Percentiles rank a stretch among this genome's conserved stretches.
These are phyloP conservation scores for Zosterops pallidus DNA, from an alignment of 2,113 vertebrate genomes.

Conservation along the genomic window DNA sequence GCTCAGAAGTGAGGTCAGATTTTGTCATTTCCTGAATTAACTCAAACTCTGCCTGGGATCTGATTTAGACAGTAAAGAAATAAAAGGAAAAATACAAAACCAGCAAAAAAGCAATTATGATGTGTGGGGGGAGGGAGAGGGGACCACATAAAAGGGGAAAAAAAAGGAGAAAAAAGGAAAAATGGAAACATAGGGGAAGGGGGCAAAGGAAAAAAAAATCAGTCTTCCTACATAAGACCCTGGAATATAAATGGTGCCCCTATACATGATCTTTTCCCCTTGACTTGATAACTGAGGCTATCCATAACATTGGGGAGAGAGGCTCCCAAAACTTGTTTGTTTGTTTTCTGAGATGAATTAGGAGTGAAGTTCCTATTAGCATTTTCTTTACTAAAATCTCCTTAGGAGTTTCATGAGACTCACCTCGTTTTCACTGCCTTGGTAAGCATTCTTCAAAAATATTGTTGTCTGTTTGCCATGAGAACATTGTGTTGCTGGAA, in stretches of 20 bases:
- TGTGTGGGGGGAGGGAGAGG: accelerated
- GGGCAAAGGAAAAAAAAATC: accelerated
- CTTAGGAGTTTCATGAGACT: background rate
- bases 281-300: background rate
- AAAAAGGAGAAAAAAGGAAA: background rate
- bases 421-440: background rate
- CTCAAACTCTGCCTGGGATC: background rate
- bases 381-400: background rate
- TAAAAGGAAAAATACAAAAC: background rate
- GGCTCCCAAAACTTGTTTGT: background rate
- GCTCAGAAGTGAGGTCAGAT: background rate
- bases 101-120: background rate
- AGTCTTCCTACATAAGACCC: background rate
- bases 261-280: background rate
- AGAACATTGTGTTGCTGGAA: background rate
- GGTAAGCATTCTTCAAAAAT: background rate
- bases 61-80: background rate
- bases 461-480: background rate
- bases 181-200: background rate
- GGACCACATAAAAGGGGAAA: background rate
- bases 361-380: background rate
- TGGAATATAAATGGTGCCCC: background rate
- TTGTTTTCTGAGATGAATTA: background rate
- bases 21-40: background rate
- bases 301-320: background rate